Percentiles rank a stretch among this genome's conserved stretches.
Conservation (phyloP, 1,140 invertebrate genomes). For the Drosophila persimilis region DNA sequence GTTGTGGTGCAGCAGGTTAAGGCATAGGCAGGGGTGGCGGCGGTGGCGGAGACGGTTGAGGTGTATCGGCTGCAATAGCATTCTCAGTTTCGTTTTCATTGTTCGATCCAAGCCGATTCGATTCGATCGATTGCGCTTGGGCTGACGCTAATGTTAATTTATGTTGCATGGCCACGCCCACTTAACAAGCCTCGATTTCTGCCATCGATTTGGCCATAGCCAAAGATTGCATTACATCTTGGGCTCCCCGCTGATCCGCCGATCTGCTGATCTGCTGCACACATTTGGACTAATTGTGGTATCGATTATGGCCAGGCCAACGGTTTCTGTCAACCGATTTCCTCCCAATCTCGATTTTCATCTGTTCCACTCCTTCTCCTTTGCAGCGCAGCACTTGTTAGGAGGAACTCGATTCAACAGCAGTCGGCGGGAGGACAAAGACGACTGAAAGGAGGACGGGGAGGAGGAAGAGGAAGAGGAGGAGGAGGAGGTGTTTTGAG, state of each 20-base stretch:
- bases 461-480: background rate
- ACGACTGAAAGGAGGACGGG: background rate
- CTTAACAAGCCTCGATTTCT: slow-evolving; percentile 30
- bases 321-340: slow-evolving; percentile 34
- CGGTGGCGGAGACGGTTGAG: background rate
- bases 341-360: slow-evolving; percentile 7
- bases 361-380: background rate
- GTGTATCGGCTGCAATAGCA: slow-evolving; percentile 16
- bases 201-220: slow-evolving; percentile 14
- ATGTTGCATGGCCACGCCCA: slow-evolving; percentile 64
- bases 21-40: no score
- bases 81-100: slow-evolving; percentile 40
- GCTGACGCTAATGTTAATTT: slow-evolving; percentile 71
- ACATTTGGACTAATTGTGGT: slow-evolving; percentile 68
- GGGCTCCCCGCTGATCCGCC: slow-evolving; percentile 16
- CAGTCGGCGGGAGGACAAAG: background rate
- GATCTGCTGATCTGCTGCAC: slow-evolving; percentile 2
- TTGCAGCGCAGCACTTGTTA: slow-evolving; percentile 13
- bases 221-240: slow-evolving; percentile 58
- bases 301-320: slow-evolving; percentile 63
- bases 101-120: slow-evolving; percentile 22
- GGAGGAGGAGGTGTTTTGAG: slow-evolving; percentile 9
- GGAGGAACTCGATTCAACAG: slow-evolving; percentile 10
- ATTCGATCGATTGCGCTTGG: slow-evolving; percentile 42
- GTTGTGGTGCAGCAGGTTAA: no score